Base-by-base conservation (phyloP, 2,888 invertebrate genomes). In the Toxonevra muliebris region DNA sequence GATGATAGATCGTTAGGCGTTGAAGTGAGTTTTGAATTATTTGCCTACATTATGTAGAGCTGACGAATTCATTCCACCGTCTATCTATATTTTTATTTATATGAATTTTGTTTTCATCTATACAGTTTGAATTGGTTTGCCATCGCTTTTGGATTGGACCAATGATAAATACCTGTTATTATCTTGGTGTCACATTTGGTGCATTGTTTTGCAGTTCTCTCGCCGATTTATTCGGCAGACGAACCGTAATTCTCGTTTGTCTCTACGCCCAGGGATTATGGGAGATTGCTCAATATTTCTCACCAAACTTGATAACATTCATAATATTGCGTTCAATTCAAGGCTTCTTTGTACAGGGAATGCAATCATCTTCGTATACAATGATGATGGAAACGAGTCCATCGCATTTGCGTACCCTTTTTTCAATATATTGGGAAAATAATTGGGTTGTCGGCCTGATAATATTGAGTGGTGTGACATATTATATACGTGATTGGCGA, bases 371-470 rank as follows among this genome's bases (percentile, higher is more conserved):
- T 9, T 86, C 86, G 1, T 87, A 86, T 71, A 84, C 87, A 8
- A 77, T 88, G 50, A 84, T 86, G 48, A 78, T 88, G 79, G 88
- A 88, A 75, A 77, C 87, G 10, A 87, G 87, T 67, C 84, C 86
- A 2, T 81, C 84, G 11, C 82, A 80, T 57, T 81, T 82, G 61
- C 84, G 88, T 11, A 86, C 87, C 10, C 76, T 84, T 62, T 86
- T 86, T 1, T 87, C 87, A 2, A 83, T 86, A 52, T 78, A 85
- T 50, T 83, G 86, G 76, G 86, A 87, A 74, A 79, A 86, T 50
- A 85, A 85, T 70, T 87, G 87, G 86, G 86, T 87, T 1, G 67
- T 86, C 7, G 86, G 86, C 17, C 80, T 87, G 43, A 78, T 85
- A 52, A 73, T 86, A 41, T 76, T 88, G 13, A 86, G 87, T 4